A percentile compares a stretch with the other conserved stretches of the same genome.
phyloP scores from a whole-genome alignment of 2,888 invertebrate genomes.

The Plebejus melissa region DNA sequence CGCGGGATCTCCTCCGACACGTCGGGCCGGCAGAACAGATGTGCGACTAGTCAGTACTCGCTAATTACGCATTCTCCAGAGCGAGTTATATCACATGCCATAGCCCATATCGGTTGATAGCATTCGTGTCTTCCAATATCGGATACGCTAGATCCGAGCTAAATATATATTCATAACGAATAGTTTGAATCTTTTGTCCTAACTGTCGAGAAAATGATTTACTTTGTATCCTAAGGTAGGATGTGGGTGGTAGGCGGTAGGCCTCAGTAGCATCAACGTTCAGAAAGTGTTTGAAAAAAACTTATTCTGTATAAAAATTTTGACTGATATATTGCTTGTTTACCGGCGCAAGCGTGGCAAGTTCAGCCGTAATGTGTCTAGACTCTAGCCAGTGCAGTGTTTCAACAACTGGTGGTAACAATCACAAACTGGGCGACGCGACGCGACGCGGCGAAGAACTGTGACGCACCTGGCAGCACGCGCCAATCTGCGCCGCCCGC shows the following conservation, averaged over 20 bases:
- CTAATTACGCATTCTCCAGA: slow-evolving; percentile 10
- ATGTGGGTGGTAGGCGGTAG: no score
- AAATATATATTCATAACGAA: not conserved
- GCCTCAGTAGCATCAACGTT: no score
- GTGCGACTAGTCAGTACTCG: not conserved
- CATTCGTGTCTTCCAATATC: not conserved
- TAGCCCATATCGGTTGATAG: not conserved
- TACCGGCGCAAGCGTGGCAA: no score
- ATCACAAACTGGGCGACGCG: not conserved
- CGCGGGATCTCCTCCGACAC: slow-evolving; percentile 2
- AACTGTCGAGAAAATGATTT: no score
- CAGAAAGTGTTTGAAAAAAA: no score
- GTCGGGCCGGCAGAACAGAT: slow-evolving; percentile 6
- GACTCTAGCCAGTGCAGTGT: not conserved
- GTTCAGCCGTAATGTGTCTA: not conserved
- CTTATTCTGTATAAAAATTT: no score
- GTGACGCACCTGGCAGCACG: slow-evolving; percentile 28
- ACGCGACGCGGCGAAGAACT: not conserved
- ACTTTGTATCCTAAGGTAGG: no score
- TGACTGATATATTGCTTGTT: no score
- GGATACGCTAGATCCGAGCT: not conserved
- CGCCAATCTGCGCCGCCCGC: slow-evolving; percentile 32
- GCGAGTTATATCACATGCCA: slow-evolving; percentile 11
- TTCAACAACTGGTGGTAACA: not conserved
- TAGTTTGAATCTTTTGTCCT: not conserved